Base-by-base conservation (phyloP, 2,797 vertebrate species). In the Tragopan temminckii region DNA sequence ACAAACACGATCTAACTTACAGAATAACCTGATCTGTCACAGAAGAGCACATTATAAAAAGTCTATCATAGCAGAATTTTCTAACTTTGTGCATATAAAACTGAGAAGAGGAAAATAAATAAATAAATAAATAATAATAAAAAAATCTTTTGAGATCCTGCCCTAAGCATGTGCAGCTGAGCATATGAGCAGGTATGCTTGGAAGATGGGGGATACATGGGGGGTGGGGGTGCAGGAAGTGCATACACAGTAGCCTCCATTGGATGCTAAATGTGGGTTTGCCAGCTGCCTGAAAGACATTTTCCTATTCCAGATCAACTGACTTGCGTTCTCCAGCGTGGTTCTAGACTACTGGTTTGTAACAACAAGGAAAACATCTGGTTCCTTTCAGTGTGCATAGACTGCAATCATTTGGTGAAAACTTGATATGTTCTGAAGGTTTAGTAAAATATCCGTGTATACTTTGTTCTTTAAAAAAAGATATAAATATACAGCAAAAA, bases 201-300 rank as follows among this genome's bases (percentile, higher is more conserved):
- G 53, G 40, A 57, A 27, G 25, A 42, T 52, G 21, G 36, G 11
- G 43, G 63, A 4, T 23, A 43, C 16, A 43, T 43, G 27, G 36
- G 13, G 50, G 63, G 3, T 23, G 8, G 61, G 52, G 77, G 62
- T 57, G 57, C n/a, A 58, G 11, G 16, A 13, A 27, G 36, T 45
- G 8, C 57, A 31, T 50, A 59, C 13, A 31, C 25, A 57, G 10
- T 57, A 58, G 27, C 20, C 42, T 46, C 62, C 35, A 68, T 27
- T 50, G 20, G 64, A 20, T 25, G 36, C 31, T 71, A 52, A 42
- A 46, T 36, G 5, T 35, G 33, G 40, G 19, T 62, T 13, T 79
- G 35, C 45, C 79, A 90, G 82, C 70, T 91, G 64, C 91, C 77
- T 69, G 59, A 35, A 66, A 64, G 87, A 71, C 72, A 88, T 90